These are phyloP conservation scores for Dipodomys merriami DNA, from an alignment of 2,113 vertebrate species.

Conservation along the genomic window DNA sequence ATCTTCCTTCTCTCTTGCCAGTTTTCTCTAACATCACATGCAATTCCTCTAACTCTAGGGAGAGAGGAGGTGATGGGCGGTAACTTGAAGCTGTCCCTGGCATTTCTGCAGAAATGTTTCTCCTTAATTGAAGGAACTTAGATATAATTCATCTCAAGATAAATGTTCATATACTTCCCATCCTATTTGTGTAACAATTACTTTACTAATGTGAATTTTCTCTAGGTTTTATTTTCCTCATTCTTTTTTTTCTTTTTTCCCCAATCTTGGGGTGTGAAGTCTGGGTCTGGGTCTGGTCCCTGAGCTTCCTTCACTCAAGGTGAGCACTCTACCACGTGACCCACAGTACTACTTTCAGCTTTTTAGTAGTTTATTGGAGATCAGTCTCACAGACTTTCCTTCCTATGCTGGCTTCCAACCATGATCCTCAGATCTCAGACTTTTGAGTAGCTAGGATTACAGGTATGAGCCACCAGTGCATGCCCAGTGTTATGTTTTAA, in stretches of 20 bases:
- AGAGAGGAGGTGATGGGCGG: neutral
- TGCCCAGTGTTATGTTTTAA: neutral
- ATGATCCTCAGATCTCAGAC: no score
- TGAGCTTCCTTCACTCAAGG: no score
- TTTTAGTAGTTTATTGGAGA: no score
- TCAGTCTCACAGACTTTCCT: no score
- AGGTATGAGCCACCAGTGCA: neutral
- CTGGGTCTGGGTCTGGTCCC: no score
- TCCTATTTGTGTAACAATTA: neutral
- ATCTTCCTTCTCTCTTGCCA: neutral
- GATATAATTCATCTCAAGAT: neutral
- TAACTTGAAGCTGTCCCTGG: neutral
- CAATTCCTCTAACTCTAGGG: neutral
- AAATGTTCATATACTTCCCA: neutral
- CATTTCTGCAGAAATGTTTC: neutral
- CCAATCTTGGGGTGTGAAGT: no score
- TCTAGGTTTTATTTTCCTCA: neutral
- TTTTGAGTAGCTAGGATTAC: no score
- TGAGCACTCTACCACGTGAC: no score
- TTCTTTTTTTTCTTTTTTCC: neutral
- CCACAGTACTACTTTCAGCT: no score
- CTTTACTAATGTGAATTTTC: neutral
- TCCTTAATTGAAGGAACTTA: neutral
- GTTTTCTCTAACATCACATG: neutral
- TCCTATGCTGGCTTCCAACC: no score